phyloP scores from a whole-genome alignment of 2,113 vertebrate species.

The Neotoma lepida region DNA sequence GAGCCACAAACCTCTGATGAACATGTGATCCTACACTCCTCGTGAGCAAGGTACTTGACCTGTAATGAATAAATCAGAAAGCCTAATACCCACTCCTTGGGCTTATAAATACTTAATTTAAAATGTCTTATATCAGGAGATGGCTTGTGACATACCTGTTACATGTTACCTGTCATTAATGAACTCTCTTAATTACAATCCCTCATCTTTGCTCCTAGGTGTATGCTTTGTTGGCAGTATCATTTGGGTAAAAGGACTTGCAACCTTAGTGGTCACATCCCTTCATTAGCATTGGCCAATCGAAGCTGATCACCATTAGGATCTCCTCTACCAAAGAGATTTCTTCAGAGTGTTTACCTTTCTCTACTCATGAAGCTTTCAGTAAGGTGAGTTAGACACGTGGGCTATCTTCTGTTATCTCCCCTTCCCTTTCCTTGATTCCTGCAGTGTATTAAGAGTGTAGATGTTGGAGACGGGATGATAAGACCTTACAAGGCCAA shows the following conservation, averaged over 20 bases:
- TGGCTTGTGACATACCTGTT: neutral
- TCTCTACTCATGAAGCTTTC: neutral
- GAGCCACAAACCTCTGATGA: neutral
- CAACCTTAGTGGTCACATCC: neutral
- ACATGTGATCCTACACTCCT: neutral
- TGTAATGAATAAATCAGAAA: constrained; percentile 14
- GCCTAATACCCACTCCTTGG: neutral
- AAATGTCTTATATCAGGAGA: neutral
- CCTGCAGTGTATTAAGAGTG: neutral
- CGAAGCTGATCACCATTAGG: neutral
- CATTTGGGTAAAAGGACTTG: too few species aligned
- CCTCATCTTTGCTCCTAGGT: neutral
- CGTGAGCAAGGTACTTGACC: neutral
- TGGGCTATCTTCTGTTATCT: neutral
- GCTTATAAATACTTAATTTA: neutral
- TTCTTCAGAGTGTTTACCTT: neutral
- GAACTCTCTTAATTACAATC: neutral
- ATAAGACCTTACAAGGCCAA: neutral
- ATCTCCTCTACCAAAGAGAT: neutral
- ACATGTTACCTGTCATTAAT: neutral
- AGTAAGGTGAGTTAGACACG: neutral
- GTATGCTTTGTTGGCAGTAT: neutral
- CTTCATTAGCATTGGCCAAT: neutral
- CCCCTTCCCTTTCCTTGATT: neutral
- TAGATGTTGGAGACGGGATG: neutral